Evolutionary conservation across 2,797 vertebrate genomes (phyloP).

Genomic region (Tolypeutes matacus): DNA sequence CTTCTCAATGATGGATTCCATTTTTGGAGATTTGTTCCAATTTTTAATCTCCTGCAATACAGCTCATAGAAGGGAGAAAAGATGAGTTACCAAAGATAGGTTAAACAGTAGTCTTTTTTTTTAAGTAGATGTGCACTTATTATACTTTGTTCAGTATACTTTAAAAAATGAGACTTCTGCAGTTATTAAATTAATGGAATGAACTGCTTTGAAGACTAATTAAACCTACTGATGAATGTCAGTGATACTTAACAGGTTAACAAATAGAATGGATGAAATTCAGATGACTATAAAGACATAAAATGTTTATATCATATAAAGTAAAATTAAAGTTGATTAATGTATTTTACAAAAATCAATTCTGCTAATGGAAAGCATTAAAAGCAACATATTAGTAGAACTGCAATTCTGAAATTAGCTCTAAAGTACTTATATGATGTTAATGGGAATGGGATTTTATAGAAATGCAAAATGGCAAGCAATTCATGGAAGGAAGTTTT

Average conservation of each 20-base stretch:
- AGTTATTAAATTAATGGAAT: slow-evolving; percentile 43
- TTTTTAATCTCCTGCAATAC: background rate
- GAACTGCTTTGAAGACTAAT: slow-evolving; percentile 45
- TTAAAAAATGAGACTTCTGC: slow-evolving; percentile 12
- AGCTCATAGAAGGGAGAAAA: background rate
- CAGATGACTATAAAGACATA: slow-evolving; percentile 51
- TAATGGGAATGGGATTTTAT: slow-evolving; percentile 53
- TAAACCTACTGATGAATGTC: slow-evolving; percentile 36
- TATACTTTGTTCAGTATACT: slow-evolving; percentile 29
- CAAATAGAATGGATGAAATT: slow-evolving; percentile 66
- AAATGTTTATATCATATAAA: slow-evolving; percentile 47
- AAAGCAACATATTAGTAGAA: slow-evolving; percentile 28
- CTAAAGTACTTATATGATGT: slow-evolving; percentile 63
- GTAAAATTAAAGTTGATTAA: slow-evolving; percentile 62
- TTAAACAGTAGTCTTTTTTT: background rate
- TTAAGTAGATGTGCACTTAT: background rate
- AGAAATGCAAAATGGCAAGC: slow-evolving; percentile 62
- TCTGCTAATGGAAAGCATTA: slow-evolving; percentile 36
- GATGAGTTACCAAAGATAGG: background rate
- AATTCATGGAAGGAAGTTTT: slow-evolving; percentile 32
- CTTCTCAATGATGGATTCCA: background rate
- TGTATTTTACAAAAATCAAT: slow-evolving; percentile 56
- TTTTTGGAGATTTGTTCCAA: slow-evolving; percentile 9
- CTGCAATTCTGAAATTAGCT: slow-evolving; percentile 58
- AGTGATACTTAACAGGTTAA: slow-evolving; percentile 35